phyloP scores from a whole-genome alignment of 2,888 invertebrate species.

The Dolichopus griseipennis region DNA sequence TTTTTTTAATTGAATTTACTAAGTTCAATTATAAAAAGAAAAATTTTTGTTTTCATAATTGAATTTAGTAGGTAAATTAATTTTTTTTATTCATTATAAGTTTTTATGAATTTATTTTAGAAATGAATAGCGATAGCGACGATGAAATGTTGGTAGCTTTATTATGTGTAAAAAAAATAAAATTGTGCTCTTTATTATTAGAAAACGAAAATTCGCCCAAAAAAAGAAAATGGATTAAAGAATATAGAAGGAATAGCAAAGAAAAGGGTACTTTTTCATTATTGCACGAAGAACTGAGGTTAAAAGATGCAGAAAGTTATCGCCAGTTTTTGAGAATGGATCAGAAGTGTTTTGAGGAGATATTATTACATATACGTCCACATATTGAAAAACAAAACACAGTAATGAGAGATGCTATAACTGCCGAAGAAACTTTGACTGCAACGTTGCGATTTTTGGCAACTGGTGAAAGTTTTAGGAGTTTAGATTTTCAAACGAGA shows the following conservation, averaged over 20 bases:
- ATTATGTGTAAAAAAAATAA: no score
- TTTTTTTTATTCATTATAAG: no score
- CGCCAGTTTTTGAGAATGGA: not conserved
- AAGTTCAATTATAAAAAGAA: no score
- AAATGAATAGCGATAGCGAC: no score
- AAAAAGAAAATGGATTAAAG: not conserved
- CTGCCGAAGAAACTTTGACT: not conserved
- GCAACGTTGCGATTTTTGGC: constrained; percentile 8
- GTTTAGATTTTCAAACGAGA: constrained; percentile 7
- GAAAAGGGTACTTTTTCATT: not conserved
- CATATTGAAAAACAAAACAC: not conserved
- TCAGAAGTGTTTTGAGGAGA: not conserved
- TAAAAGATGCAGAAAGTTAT: not conserved
- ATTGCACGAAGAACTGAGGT: not conserved
- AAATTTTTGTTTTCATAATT: no score
- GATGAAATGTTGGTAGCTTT: no score
- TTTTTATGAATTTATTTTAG: no score
- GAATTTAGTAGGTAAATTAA: no score
- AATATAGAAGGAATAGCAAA: not conserved
- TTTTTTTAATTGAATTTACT: no score
- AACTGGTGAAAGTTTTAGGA: not conserved
- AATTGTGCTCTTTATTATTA: no score
- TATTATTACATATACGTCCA: not conserved
- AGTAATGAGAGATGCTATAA: not conserved
- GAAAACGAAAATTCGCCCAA: not conserved